Percentiles rank a stretch among this genome's conserved stretches.
These are phyloP conservation scores for Bombus impatiens DNA, from an alignment of 1,140 invertebrate genomes.

Conservation along the genomic window DNA sequence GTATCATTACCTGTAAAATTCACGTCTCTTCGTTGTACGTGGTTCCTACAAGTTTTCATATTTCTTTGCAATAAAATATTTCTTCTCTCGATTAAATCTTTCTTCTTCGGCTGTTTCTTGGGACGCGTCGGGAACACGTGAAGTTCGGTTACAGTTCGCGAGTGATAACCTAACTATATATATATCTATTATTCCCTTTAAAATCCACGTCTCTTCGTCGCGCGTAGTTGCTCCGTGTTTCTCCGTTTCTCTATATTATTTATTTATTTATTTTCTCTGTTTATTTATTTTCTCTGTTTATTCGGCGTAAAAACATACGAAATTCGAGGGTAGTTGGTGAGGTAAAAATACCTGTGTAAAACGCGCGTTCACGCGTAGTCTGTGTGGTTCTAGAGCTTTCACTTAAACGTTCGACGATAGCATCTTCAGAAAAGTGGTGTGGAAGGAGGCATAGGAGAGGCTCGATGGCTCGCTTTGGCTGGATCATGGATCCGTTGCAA, in stretches of 20 bases:
- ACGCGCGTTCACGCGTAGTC: background rate
- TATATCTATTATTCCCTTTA: background rate
- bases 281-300: background rate
- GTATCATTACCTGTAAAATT: background rate
- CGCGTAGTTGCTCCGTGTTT: rapidly evolving
- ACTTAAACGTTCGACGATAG: background rate
- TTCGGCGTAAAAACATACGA: background rate
- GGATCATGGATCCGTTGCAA: slow-evolving; percentile 4
- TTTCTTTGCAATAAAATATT: background rate
- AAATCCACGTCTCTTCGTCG: too few species aligned
- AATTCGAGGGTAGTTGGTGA: background rate
- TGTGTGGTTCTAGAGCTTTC: background rate
- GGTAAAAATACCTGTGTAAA: background rate
- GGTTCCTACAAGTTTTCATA: background rate
- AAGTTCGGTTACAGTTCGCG: background rate
- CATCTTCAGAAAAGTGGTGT: slow-evolving; percentile 9
- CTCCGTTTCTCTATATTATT: too few species aligned
- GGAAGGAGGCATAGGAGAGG: background rate
- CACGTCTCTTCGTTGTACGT: too few species aligned
- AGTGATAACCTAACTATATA: background rate
- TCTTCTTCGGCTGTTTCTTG: background rate
- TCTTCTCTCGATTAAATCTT: background rate
- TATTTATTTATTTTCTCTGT: background rate
- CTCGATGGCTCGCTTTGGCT: background rate
- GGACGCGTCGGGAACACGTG: too few species aligned